A percentile compares a stretch with the other conserved stretches of the same genome.
phyloP scores from a whole-genome alignment of 2,888 invertebrate species.

The Pteria penguin region DNA sequence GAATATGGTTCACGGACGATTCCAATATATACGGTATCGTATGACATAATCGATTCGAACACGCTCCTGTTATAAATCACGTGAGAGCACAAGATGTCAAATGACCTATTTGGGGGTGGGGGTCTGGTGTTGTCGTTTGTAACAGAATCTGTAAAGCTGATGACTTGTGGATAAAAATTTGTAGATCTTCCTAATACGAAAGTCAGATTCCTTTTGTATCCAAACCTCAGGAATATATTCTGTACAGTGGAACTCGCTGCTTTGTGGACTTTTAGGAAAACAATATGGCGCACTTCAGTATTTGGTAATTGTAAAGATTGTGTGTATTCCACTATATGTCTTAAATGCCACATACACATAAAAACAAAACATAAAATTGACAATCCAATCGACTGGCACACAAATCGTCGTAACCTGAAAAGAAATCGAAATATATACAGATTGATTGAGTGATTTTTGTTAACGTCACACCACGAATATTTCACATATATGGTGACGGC shows the following conservation, averaged over 20 bases:
- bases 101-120: conserved; percentile 42
- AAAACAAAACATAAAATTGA: too few species aligned
- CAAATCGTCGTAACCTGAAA: too few species aligned
- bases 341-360: too few species aligned
- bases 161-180: conserved; percentile 47
- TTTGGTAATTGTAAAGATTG: too few species aligned
- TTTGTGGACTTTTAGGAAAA: conserved; percentile 63
- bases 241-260: conserved; percentile 62
- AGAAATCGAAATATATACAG: too few species aligned
- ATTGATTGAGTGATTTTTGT: too few species aligned
- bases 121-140: conserved; percentile 46
- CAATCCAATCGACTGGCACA: too few species aligned
- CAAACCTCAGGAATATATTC: conserved; percentile 60
- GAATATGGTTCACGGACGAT: conserved; percentile 61
- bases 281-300: too few species aligned
- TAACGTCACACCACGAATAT: too few species aligned
- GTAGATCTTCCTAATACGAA: conserved; percentile 45
- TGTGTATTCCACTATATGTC: too few species aligned
- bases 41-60: conserved; percentile 50
- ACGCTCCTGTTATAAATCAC: conserved; percentile 53
- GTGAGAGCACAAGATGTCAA: conserved; percentile 64
- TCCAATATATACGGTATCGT: conserved; percentile 56
- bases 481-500: too few species aligned
- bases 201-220: conserved; percentile 49
- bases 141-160: conserved; percentile 46